Base-by-base conservation (phyloP, 2,797 vertebrate species). In the Phyllotis vaccarum region DNA sequence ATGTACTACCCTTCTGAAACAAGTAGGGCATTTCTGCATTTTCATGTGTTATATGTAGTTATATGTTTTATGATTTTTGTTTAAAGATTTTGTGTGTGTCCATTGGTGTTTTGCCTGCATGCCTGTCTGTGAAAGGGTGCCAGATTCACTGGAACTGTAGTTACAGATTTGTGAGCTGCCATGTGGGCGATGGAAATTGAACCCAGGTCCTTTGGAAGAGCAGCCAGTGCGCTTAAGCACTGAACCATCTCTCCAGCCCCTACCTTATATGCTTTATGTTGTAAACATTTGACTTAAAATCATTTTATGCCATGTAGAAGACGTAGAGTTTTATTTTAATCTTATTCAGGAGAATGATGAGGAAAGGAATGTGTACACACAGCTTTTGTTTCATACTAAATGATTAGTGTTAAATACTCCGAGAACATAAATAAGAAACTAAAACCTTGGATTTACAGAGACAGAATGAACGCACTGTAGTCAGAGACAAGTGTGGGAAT, bases 231-330 rank as follows among this genome's bases (percentile, higher is more conserved):
- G 5, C 46, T 49, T 49, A 49, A 49, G 9, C 9, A 9, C 46
- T 49, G 46, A 49, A 9, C 9, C 46, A 49, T 49, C 9, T 49
- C 46, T 49, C 46, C 46, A 49, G 46, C 46, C 46, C 46, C 46
- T 49, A 49, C 93, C 79, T 79, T 97, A 98, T 97, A 96, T 96
- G 96, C 98, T 98, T 98, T 98, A 97, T 97, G 96, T 96, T 99
- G 94, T 98, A 98, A 98, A 98, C 98, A 98, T 96, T 94, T 97
- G 16, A 87, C 97, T 97, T 98, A 98, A 97, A 98, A 98, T 98
- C 97, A 98, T 98, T 98, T 94, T 98, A 98, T 97, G 97, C 96
- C 98, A 98, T 95, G 90, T 95, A 93, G 96, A 96, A 96, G 29
- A 96, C 22, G 86, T 89, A 93, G 88, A 97, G 88, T 97, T 2